Base-by-base conservation (phyloP, 2,888 invertebrate genomes). In the Tachina lurida region DNA sequence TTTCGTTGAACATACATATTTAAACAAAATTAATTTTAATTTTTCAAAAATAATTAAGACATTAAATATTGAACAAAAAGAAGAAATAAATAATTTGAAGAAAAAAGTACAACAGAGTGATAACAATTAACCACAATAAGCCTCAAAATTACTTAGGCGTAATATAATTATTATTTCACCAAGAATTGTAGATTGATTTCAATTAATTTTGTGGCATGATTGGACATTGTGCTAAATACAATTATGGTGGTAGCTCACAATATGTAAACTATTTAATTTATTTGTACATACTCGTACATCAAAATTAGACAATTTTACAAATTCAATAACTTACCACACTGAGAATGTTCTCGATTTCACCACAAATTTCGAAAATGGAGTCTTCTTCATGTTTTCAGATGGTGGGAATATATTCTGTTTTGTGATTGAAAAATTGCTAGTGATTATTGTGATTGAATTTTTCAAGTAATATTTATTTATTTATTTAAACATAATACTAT, bases 111-210 rank as follows among this genome's bases (percentile, higher is more conserved):
- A 41, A 41, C 54, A 52, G 17, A 68, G 3, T 52, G 49, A 17
- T 22, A 62, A 74, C 19, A 62, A 63, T 43, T 22, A 47, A 56
- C 70, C 60, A 17, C 49, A 39, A 49, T 39, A 63, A 63, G 13
- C 19, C 45, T 12, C 19, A 19, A 63, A 4, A 63, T 45, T 43
- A 19, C 13, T 62, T 43, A 17, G 41, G 9, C 13, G 13, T 47
- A 45, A 13, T 19, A 65, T 58, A 15, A 31, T 58, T 31, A 31
- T 58, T 58, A 15, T 31, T 22, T 39, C n/a, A 39, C 3, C 17
- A 39, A n/a, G 8, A 13, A 60, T 15, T 39, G 8, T 39, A 15
- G 15, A n/a, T 10, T 39, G 39, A 10, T 60, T 31, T 31, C 8
- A 3, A 58, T 9, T 41, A 60, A 41, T 39, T 41, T 9, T 41